Evolutionary conservation across 2,797 vertebrate species (phyloP), one percentile per base, ranked within the genome.

Genomic region (Cygnus olor): DNA sequence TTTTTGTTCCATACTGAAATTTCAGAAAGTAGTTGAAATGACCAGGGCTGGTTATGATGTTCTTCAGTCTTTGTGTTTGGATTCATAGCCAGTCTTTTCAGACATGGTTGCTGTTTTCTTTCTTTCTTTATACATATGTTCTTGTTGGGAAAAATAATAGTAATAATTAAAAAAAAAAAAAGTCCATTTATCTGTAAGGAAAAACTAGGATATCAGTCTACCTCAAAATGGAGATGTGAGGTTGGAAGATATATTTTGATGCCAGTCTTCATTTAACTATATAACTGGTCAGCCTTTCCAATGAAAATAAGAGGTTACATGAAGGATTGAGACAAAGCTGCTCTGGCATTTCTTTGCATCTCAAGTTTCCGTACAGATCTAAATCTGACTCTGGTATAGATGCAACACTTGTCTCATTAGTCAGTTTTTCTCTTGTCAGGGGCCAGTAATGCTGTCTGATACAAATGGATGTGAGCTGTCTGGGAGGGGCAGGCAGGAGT

Each of bases 361-460:
- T 95, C 42, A 53, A 2, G 53, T 93, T 96, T 93, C 94, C 85
- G 10, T 65, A 40, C 61, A 40, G 25, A 44, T 81, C 24, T 4
- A 12, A 76, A 78, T 38, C 70, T 88, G 85, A 45, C 80, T 88
- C 65, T 84, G 42, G 32, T 69, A n/a, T 47, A 83, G 63, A 69
- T 78, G 61, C 58, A 91, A 32, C 54, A 22, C 56, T 79, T 90
- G 58, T 81, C 63, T 91, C 61, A 40, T 92, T 94, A 88, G 85
- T 82, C 89, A 85, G 53, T 58, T 78, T 93, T 88, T 63, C 38
- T 94, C 18, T 68, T 74, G 4, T 83, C 49, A 51, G 71, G 32
- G 42, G 38, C 42, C 83, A 86, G 47, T 42, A 78, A 4, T 56
- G 65, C 54, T 90, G 83, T 36, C 28, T 57, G 53, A 44, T 69